phyloP scores from a whole-genome alignment of 2,113 vertebrate species.

The Lampris incognitus region DNA sequence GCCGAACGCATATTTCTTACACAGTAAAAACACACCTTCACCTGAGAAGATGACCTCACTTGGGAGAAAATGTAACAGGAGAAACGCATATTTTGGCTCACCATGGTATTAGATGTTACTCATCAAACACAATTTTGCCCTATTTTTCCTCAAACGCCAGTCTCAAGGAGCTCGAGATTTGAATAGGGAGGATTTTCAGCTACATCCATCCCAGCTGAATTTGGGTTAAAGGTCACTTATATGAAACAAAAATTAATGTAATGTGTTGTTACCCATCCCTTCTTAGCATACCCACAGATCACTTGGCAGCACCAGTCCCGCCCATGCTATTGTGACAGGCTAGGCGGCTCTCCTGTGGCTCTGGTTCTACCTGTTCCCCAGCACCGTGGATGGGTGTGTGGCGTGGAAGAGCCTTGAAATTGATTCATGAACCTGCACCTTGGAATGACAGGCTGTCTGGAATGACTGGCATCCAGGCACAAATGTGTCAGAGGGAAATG shows the following conservation, averaged over 20 bases:
- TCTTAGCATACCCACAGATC: neutral
- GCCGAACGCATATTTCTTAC: constrained; percentile 36
- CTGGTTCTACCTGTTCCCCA: constrained; percentile 79
- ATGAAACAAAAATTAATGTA: constrained; percentile 9
- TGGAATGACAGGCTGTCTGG: constrained; percentile 34
- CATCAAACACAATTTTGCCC: too few relatives aligned
- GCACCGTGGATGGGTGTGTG: constrained; percentile 49
- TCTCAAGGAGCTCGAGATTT: neutral
- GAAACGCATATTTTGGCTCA: too few relatives aligned
- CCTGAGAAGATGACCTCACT: too few relatives aligned
- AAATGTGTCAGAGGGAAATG: neutral
- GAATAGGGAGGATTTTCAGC: neutral
- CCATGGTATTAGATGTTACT: too few relatives aligned
- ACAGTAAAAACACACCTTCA: neutral
- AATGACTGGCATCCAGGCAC: constrained; percentile 58
- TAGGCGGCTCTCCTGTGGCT: constrained; percentile 51
- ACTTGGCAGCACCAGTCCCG: constrained; percentile 12
- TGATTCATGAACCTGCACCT: constrained; percentile 12
- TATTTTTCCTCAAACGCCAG: too few relatives aligned
- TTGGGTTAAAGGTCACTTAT: constrained; percentile 65
- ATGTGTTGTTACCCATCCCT: constrained; percentile 53
- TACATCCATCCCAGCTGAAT: constrained; percentile 1
- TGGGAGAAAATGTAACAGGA: too few relatives aligned
- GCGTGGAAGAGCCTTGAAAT: constrained; percentile 29
- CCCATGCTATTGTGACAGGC: constrained; percentile 39